Conservation (phyloP, 2,113 vertebrate genomes). For the Sinocyclocheilus maitianheensis region DNA sequence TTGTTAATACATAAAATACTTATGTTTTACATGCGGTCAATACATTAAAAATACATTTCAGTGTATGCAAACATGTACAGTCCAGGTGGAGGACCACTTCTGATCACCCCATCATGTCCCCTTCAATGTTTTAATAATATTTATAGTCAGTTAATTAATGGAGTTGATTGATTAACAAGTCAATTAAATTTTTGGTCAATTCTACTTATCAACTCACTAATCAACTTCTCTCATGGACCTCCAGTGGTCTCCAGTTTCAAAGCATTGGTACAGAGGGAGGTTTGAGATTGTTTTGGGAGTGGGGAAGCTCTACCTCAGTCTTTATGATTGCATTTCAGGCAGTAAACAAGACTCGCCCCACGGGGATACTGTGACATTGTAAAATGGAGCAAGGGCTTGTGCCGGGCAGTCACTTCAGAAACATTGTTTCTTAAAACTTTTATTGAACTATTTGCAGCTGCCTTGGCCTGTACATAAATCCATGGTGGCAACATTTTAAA, state of each 20-base stretch:
- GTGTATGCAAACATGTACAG: too few relatives aligned
- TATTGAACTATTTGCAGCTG: constrained; percentile 52
- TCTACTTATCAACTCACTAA: neutral
- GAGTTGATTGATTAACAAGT: neutral
- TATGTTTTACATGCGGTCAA: too few relatives aligned
- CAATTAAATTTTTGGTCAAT: neutral
- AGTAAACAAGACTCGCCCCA: constrained; percentile 59
- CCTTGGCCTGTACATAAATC: constrained; percentile 45
- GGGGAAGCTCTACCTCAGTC: constrained; percentile 41
- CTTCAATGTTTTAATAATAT: neutral
- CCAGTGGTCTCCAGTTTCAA: neutral
- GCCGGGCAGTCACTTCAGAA: constrained; percentile 43
- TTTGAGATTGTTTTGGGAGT: constrained; percentile 36
- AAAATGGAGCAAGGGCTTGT: constrained; percentile 59
- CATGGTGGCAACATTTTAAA: constrained; percentile 50
- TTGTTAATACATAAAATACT: too few relatives aligned
- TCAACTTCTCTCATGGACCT: neutral
- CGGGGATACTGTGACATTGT: constrained; percentile 59
- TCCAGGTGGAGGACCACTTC: too few relatives aligned
- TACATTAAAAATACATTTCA: too few relatives aligned
- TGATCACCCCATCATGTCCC: too few relatives aligned
- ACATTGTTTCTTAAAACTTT: constrained; percentile 47
- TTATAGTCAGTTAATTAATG: neutral
- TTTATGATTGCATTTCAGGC: constrained; percentile 56
- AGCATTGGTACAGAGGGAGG: constrained; percentile 17